Percentiles rank a stretch among this genome's conserved stretches.
phyloP scores from a whole-genome alignment of 2,888 invertebrate species.

The Thysanoteuthis rhombus region DNA sequence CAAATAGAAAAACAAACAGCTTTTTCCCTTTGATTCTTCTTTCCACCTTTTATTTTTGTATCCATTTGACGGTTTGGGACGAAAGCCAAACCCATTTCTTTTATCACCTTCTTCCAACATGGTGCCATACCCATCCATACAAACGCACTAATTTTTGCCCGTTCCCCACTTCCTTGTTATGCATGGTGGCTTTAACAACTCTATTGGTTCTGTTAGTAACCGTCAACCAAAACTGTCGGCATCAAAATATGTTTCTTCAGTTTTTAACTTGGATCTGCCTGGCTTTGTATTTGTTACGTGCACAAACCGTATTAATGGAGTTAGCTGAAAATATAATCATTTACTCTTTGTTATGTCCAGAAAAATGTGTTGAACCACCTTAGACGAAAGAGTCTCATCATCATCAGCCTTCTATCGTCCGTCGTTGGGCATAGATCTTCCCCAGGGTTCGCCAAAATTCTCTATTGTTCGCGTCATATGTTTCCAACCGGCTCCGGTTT shows the following conservation, averaged over 20 bases:
- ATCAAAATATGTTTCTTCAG: too few relatives aligned
- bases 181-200: not conserved
- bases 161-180: not conserved
- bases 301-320: too few relatives aligned
- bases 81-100: not conserved
- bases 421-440: too few relatives aligned
- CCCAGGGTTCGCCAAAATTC: too few relatives aligned
- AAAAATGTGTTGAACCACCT: too few relatives aligned
- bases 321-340: too few relatives aligned
- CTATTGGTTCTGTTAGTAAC: not conserved
- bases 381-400: too few relatives aligned
- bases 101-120: not conserved
- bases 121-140: not conserved
- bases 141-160: not conserved
- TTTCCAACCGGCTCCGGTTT: not conserved
- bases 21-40: not conserved
- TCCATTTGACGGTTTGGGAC: not conserved
- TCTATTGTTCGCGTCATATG: not conserved
- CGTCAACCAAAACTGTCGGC: too few relatives aligned
- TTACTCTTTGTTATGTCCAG: too few relatives aligned
- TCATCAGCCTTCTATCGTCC: too few relatives aligned
- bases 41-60: not conserved
- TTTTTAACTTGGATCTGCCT: too few relatives aligned
- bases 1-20: not conserved
- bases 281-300: too few relatives aligned